Base-by-base conservation (phyloP, 2,888 invertebrate species). In the Nomada fucata region DNA sequence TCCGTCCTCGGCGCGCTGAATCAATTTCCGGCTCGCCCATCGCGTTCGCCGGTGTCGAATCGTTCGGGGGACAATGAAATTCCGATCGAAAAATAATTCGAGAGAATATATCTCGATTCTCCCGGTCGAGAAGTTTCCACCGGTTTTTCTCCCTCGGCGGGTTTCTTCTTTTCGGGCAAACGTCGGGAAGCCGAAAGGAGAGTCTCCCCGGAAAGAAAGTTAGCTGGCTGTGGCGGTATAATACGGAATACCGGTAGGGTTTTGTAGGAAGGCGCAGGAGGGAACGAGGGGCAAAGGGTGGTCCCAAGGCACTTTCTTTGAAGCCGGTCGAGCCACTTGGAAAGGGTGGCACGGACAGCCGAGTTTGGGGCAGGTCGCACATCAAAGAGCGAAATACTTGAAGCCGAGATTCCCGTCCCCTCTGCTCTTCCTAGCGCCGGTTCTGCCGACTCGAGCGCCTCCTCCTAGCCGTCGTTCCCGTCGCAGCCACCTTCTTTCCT, bases 341-440 rank as follows among this genome's bases (percentile, higher is more conserved):
- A 86, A 84, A 87, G 87, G 82, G 86, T 83, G 88, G 86, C 76
- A 84, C 79, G 76, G 88, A 88, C 88, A 85, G 88, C 85, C 86
- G 90, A 90, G 89, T 91, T 92, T 90, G 89, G 90, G 91, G 89
- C 87, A 90, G 91, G 90, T 91, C 89, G 91, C 89, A 91, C 91
- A 93, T 93, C 92, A 92, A 93, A 93, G 93, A 90, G 90, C 89
- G 92, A 92, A 92, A 92, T 91, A 93, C 93, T 93, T 91, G 91
- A 93, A 89, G 89, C 91, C 89, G 91, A 92, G 92, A 92, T 92
- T 92, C 90, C 85, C 86, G 53, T 77, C 84, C 85, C 61, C 36
- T 69, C 73, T 20, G 23, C 61, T n/a, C 47, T 18, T 47, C 23
- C 26, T 61, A 29, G 76, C 71, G 77, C 85, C 82, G 84, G 80